Evolutionary conservation across 2,888 invertebrate species (phyloP), one percentile per base, ranked within the genome.

Genomic region (Eristalis arbustorum): DNA sequence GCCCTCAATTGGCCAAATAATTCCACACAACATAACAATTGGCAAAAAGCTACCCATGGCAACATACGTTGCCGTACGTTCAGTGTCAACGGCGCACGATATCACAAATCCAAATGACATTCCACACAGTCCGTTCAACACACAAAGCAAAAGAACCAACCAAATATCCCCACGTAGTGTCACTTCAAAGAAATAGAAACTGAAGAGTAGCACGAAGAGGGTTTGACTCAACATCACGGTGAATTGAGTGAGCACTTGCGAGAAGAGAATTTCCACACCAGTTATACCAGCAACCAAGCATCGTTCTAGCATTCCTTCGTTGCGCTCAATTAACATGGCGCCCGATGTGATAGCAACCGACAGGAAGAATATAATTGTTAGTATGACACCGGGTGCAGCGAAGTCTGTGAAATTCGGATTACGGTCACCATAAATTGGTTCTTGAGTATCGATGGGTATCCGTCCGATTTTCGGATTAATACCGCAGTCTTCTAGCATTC

Each of bases 1-100:
- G 57, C 96, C 98, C 94, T 98, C 97, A 84, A 98, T 94, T 0
- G 98, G 98, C 98, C 98, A 98, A 89, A 98, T 96, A 84, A 98
- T 97, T 68, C 97, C 97, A 89, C 97, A 97, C 5, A 97, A 93
- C 95, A 97, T 95, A 23, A 97, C 96, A 92, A 97, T 96, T 1
- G 97, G 97, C 83, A 97, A 92, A 92, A 97, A 97, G 0, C 97
- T 97, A 0, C 97, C 97, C 92, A 97, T 94, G 0, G 97, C 97
- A 90, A 97, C 93, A 90, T 97, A 97, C 0, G 97, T 97, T 0
- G 97, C 97, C 0, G 96, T 96, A 83, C 97, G 94, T 91, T 97
- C 97, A 5, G 95, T 96, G 71, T 97, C 97, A 89, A 96, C 96
- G 8, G 95, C 92, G 88, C 96, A 96, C 1, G 97, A 96, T 10